Base-by-base conservation (phyloP, 1,140 invertebrate genomes). In the Anastatus disparis region DNA sequence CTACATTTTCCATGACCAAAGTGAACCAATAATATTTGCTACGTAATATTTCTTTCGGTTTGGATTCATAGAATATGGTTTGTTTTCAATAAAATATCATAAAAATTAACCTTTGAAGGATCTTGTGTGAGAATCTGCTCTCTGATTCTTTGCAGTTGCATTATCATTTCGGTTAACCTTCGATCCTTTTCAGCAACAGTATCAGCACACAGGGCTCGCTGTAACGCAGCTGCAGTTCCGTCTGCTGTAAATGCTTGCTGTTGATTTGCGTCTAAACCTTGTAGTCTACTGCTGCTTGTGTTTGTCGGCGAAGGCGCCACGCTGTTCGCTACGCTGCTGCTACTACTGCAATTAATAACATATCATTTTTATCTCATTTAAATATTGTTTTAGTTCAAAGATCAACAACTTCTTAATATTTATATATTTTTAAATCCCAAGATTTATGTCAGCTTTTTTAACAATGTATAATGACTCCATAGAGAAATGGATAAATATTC, bases 121-220 rank as follows among this genome's bases (percentile, higher is more conserved):
- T 88, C 87, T 73, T 88, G 88, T 89, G 88, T 29, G 93, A 77
- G 52, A 95, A 85, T n/a, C 80, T 93, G 92, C 75, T 94, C 93
- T 72, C 93, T 87, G 13, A 94, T 88, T 86, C 92, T 89, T 82
- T 95, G 93, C 58, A 95, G 87, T 75, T 94, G 92, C 8, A 91
- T 82, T 56, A 95, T 95, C 90, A 94, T 92, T 79, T 95, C 93
- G 2, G 92, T 92, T 1, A 95, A 87, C 76, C 90, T 89, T 48
- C 93, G 86, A 74, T 95, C 93, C 83, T 92, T 92, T 80, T 93
- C 92, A 55, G 90, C 87, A 74, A 94, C 83, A 77, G 88, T 92
- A 74, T 93, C 90, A 72, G 88, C 87, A 76, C 88, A 87, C 58
- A 93, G 83, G 35, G 91, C 91, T 78, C 89, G 86, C 70, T 93